Conservation (phyloP, 2,113 vertebrate species). For the Mastomys natalensis region DNA sequence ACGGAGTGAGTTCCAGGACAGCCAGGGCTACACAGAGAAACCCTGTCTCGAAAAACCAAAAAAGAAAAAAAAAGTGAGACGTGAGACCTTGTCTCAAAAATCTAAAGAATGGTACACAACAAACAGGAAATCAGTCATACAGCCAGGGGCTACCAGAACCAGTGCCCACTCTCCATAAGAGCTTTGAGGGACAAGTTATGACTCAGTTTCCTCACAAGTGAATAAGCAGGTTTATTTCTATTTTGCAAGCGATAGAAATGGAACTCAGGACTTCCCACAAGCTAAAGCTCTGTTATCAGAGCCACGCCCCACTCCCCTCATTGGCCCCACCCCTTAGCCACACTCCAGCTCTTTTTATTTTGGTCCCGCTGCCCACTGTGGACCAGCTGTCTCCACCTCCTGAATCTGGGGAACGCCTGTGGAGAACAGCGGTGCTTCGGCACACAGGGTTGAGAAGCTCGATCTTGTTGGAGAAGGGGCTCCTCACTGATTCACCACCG, state of each 20-base stretch:
- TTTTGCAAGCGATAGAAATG: neutral
- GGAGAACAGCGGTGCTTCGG: neutral
- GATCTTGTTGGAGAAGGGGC: neutral
- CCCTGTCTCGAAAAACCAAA: no score
- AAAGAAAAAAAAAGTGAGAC: no score
- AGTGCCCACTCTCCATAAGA: neutral
- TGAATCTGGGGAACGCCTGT: neutral
- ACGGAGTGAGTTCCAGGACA: no score
- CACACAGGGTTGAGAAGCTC: neutral
- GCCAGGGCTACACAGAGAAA: no score
- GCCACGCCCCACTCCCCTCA: neutral
- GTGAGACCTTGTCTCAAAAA: no score
- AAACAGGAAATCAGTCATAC: neutral
- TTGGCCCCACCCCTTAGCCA: neutral
- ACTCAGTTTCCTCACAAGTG: neutral
- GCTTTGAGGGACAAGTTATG: neutral
- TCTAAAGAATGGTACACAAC: neutral
- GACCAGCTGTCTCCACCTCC: neutral
- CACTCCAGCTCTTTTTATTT: neutral
- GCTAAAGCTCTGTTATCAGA: neutral
- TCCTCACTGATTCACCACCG: neutral
- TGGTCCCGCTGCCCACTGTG: neutral
- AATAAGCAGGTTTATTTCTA: neutral
- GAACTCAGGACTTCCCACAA: neutral
- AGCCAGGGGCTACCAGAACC: neutral